Base-by-base conservation (phyloP, 2,797 vertebrate genomes). In the Brachyalestes nurse region DNA sequence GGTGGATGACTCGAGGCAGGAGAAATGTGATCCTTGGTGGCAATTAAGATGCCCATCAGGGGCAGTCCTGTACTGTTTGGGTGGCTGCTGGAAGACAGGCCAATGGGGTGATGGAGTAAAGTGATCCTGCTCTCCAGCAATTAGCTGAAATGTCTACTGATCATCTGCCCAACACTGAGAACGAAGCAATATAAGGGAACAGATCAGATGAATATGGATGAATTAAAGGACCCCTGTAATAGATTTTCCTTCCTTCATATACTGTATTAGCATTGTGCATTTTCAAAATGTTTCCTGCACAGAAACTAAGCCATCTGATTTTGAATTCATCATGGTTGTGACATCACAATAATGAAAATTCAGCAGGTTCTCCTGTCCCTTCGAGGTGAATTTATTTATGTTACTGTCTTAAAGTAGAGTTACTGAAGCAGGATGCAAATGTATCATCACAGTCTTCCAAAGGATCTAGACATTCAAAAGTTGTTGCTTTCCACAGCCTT, bases 1-100 rank as follows among this genome's bases (percentile, higher is more conserved):
- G 45, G 42, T 19, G 72, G 67, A 53, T 70, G 75, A 66, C 1
- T 38, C 45, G 5, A 23, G 23, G n/a, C 6, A 77, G 16, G 8
- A 76, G 91, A 92, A 92, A 94, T 85, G 84, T 25, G 91, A 95
- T 90, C 91, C 45, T 83, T 87, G 87, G 83, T 88, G 73, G 87
- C 90, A 90, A 91, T 93, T 90, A 89, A 89, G 88, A 80, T 88
- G 82, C 55, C 64, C 81, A 85, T 84, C 85, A 88, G 88, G 88
- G 89, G 88, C 82, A 61, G 83, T 45, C 61, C 34, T 47, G 70
- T 64, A 87, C 86, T 83, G 87, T 88, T 86, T 86, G 80, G 88
- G 78, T 86, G 84, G 83, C 88, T 82, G 87, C 74, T 82, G 82
- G 60, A 81, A 82, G 77, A 82, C 47, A 53, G 87, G 86, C 8